Evolutionary conservation across 2,888 invertebrate genomes (phyloP), one percentile per base, ranked within the genome.

Genomic region (Rhabditoides inermis): DNA sequence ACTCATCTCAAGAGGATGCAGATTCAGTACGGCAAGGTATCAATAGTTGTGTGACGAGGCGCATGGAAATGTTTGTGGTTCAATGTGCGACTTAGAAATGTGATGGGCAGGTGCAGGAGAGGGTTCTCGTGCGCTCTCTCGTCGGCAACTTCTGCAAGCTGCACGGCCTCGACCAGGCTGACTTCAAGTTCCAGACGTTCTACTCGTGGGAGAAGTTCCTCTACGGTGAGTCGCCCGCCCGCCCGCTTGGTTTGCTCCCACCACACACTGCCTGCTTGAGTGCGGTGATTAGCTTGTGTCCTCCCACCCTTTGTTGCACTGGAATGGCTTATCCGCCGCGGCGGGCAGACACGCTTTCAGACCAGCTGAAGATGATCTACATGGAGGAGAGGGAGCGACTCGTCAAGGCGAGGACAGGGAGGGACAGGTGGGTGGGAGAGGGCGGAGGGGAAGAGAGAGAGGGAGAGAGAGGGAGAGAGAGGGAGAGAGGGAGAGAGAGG

Each of bases 1-100:
- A 82, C 91, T 72, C 91, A 92, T 76, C 79, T 92, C 49, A 92
- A 92, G 78, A 83, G 90, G 48, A 82, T 89, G 63, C 91, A 92
- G 79, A 90, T 91, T 69, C 84, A 90, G 70, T 87, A 88, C 30
- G 88, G 88, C 51, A 72, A 68, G 53, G 67, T 67, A 45, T 28
- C 39, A 27, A 35, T 40, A 45, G n/a, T 44, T 41, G 27, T 15
- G 15, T 4, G 6, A 12, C 45, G 15, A 32, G 30, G n/a, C 3
- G 35, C 7, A 7, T 27, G 3, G 18, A 37, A 18, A 26, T 47
- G 27, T 32, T 30, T 26, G 12, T n/a, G 18, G 41, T 23, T 7
- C 7, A 26, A 25, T 25, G n/a, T 20, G 10, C 25, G 45, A 45
- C 10, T 28, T 12, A 18, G 18, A 44, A 25, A 15, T 44, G 26